A percentile compares a stretch with the other conserved stretches of the same genome.
Conservation (phyloP, 2,113 vertebrate genomes). For the Cromileptes altivelis region DNA sequence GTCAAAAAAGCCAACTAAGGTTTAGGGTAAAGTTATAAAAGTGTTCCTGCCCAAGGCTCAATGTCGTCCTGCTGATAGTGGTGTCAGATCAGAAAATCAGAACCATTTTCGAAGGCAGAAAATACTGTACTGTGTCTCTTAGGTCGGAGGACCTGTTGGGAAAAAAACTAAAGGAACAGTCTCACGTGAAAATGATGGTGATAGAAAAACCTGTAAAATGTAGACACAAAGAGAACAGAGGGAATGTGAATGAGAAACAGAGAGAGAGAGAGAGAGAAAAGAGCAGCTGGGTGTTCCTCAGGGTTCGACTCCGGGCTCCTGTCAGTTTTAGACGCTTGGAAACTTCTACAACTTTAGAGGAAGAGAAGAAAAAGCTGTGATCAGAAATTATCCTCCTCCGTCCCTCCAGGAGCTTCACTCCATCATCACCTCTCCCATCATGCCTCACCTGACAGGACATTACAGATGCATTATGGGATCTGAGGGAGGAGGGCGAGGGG, state of each 20-base stretch:
- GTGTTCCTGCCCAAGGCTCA: no score
- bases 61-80: no score
- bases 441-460: slow-evolving; percentile 79
- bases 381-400: slow-evolving; percentile 35
- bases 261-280: no score
- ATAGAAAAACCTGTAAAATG: no score
- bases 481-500: slow-evolving; percentile 55
- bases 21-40: no score
- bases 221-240: not conserved
- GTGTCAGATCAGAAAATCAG: no score
- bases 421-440: slow-evolving; percentile 60
- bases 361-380: slow-evolving; percentile 6
- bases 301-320: slow-evolving; percentile 15
- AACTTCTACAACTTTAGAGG: slow-evolving; percentile 28
- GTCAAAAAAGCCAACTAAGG: no score
- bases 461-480: slow-evolving; percentile 82
- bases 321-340: not conserved
- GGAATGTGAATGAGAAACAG: not conserved
- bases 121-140: no score
- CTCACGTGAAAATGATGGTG: no score
- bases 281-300: slow-evolving; percentile 15
- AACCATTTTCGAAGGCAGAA: no score
- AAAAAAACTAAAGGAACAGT: no score
- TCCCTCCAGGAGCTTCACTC: slow-evolving; percentile 56
- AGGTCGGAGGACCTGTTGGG: no score